Conservation (phyloP, 2,888 invertebrate species). For the Melieria omissa region DNA sequence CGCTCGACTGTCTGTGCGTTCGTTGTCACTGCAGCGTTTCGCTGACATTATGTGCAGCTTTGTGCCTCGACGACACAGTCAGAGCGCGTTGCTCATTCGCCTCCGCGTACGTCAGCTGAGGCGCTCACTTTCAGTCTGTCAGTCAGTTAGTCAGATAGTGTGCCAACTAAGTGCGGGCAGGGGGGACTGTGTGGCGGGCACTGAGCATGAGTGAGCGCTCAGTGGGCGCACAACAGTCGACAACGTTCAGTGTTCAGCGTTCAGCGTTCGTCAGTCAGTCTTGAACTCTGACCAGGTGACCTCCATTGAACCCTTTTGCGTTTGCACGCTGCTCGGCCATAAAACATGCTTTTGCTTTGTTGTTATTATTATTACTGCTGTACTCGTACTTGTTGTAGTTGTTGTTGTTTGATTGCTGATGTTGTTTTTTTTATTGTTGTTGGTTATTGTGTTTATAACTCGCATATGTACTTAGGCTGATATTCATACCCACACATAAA, state of each 20-base stretch:
- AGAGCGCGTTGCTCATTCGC: too few species aligned
- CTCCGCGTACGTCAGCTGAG: conserved; percentile 16
- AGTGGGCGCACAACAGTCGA: too few species aligned
- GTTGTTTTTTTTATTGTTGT: conserved; percentile 17
- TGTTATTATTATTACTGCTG: conserved; percentile 16
- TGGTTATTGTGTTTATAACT: conserved; percentile 16
- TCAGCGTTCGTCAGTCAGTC: conserved; percentile 48
- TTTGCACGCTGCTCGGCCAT: conserved; percentile 10
- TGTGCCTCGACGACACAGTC: too few species aligned
- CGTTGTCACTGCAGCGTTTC: too few species aligned
- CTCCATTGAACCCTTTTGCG: conserved; percentile 58
- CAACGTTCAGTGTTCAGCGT: too few species aligned
- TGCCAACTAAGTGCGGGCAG: too few species aligned
- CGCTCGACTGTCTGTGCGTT: too few species aligned
- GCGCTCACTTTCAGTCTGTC: conserved; percentile 49
- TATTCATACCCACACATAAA: neutral
- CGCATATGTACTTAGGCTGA: conserved; percentile 22
- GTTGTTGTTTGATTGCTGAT: conserved; percentile 4
- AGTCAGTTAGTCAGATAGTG: neutral
- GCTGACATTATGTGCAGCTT: too few species aligned
- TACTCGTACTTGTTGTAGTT: conserved; percentile 8
- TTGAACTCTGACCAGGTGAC: conserved; percentile 67
- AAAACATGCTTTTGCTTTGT: conserved; percentile 23
- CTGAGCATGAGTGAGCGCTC: too few species aligned
- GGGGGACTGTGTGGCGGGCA: too few species aligned